Evolutionary conservation across 2,797 vertebrate species (phyloP).

Genomic region (Cyprinella venusta): DNA sequence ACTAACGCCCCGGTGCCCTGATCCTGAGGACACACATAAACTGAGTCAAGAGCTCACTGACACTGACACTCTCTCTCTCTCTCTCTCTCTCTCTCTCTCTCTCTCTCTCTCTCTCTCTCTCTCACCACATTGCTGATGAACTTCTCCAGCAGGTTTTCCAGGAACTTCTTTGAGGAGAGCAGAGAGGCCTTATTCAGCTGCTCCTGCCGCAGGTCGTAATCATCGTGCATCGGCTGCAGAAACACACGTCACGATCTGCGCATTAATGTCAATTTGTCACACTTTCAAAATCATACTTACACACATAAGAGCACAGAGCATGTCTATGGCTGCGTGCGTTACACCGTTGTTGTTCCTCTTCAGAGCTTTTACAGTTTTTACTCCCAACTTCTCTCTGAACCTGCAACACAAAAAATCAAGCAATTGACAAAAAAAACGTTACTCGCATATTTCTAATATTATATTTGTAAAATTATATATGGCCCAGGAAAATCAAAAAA

Average conservation of each 20-base stretch:
- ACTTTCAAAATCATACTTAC: slow-evolving; percentile 81
- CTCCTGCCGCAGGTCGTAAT: slow-evolving; percentile 97
- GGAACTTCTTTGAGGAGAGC: slow-evolving; percentile 98
- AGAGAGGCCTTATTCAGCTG: slow-evolving; percentile 99
- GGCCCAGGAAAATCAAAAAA: background rate
- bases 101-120: no score
- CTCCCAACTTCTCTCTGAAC: slow-evolving; percentile 94
- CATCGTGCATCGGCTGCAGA: slow-evolving; percentile 95
- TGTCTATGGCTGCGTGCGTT: slow-evolving; percentile 95
- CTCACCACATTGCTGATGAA: slow-evolving; percentile 97
- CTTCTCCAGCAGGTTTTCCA: slow-evolving; percentile 99
- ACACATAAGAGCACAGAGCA: slow-evolving; percentile 99
- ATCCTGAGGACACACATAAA: slow-evolving; percentile 77
- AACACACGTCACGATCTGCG: background rate
- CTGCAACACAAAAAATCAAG: slow-evolving; percentile 74
- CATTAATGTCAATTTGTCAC: background rate
- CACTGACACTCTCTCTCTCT: no score
- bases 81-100: background rate
- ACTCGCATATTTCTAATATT: background rate
- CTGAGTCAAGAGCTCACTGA: background rate
- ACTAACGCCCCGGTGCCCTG: slow-evolving; percentile 97
- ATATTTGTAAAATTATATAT: background rate
- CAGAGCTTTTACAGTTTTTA: slow-evolving; percentile 98
- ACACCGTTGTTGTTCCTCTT: slow-evolving; percentile 96
- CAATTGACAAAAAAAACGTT: background rate